A percentile compares a stretch with the other conserved stretches of the same genome.
These are phyloP conservation scores for Cliona cf. orientalis DNA, from an alignment of 37 sponge, comb jelly and placozoan genomes.

Conservation along the genomic window DNA sequence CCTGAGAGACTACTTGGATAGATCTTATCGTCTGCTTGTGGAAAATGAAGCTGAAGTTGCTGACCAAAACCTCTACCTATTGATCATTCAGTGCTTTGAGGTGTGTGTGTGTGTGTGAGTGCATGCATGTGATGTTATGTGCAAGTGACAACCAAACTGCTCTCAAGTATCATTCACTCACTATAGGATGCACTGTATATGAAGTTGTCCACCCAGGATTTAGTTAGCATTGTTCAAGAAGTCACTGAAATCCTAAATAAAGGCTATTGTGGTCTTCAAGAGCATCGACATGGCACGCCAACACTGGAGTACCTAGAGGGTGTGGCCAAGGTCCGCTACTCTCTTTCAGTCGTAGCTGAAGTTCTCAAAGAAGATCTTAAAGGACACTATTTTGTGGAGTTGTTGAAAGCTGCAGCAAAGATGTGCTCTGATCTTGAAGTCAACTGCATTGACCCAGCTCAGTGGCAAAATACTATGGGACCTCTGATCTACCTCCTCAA, in stretches of 20 bases:
- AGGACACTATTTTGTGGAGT: neutral
- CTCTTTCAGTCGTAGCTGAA: constrained; percentile 51
- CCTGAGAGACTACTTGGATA: no score
- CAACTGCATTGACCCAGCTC: constrained; percentile 11
- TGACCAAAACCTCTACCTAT: constrained; percentile 45
- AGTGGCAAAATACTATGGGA: constrained; percentile 1
- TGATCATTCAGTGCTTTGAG: constrained; percentile 65
- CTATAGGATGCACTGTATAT: constrained; percentile 58
- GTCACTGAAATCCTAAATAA: constrained; percentile 3
- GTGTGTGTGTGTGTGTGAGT: constrained; percentile 6
- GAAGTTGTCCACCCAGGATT: neutral
- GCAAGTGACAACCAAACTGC: neutral
- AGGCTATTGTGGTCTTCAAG: neutral
- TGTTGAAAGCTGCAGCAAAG: neutral
- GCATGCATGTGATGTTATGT: neutral
- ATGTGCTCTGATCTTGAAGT: constrained; percentile 15
- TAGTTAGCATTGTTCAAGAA: neutral
- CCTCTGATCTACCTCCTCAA: constrained; percentile 63
- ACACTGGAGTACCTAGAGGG: constrained; percentile 47
- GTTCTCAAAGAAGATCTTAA: constrained; percentile 1
- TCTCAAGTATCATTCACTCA: neutral
- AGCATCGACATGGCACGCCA: neutral
- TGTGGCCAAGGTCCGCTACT: constrained; percentile 58
- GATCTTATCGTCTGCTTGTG: no score
- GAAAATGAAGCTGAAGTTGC: no score